A percentile compares a stretch with the other conserved stretches of the same genome.
Conservation (phyloP, 2,888 invertebrate genomes). For the Auanema sp. region DNA sequence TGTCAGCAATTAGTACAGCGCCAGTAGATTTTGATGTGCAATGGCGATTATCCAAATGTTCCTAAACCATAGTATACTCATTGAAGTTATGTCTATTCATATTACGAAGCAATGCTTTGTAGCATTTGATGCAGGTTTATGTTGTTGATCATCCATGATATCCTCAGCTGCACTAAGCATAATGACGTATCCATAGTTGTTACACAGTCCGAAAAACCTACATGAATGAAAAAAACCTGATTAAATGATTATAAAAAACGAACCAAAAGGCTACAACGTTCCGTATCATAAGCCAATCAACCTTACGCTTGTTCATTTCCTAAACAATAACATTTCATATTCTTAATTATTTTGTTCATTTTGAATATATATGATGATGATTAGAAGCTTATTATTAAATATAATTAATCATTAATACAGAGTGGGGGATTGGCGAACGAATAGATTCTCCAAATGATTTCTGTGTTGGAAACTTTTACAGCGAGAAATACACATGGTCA, state of each 20-base stretch:
- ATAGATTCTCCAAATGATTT: no score
- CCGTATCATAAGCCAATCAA: conserved; percentile 8
- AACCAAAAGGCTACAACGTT: conserved; percentile 21
- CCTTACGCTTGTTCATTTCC: background rate
- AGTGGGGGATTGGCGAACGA: no score
- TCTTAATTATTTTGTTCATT: background rate
- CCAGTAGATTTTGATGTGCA: conserved; percentile 45
- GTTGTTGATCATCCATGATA: conserved; percentile 68
- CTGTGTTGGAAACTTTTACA: no score
- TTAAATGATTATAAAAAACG: conserved; percentile 1
- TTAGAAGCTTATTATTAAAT: no score
- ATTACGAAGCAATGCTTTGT: background rate
- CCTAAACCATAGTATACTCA: conserved; percentile 16
- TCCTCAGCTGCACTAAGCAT: conserved; percentile 84
- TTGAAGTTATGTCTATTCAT: background rate
- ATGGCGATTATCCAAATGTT: conserved; percentile 23
- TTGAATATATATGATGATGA: background rate
- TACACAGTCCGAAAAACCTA: conserved; percentile 80
- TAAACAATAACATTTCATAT: no score
- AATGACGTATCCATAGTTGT: conserved; percentile 84
- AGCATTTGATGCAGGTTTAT: conserved; percentile 15
- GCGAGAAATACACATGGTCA: no score
- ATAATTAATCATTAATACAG: no score
- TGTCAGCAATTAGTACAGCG: conserved; percentile 79
- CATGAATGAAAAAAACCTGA: conserved; percentile 4